A percentile compares a stretch with the other conserved stretches of the same genome.
Evolutionary conservation across 2,797 vertebrate species (phyloP).

Genomic region (Phylloscopus collybita): DNA sequence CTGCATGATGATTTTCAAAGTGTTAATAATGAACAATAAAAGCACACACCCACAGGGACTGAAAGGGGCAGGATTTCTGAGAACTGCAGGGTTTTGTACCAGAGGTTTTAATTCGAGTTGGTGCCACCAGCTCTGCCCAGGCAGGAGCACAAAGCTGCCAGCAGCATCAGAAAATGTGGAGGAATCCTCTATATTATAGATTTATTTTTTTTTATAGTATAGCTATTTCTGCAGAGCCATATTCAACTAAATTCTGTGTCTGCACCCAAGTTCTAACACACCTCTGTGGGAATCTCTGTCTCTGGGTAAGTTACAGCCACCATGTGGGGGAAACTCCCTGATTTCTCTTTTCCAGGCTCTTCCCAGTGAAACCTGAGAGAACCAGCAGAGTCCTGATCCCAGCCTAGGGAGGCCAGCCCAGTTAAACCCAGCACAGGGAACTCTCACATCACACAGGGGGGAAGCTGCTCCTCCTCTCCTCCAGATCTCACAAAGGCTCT

Average conservation of each 20-base stretch:
- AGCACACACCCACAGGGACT: not conserved
- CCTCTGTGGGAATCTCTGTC: not conserved
- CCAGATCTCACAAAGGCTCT: not conserved
- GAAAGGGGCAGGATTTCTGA: conserved; percentile 2
- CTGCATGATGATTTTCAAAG: conserved; percentile 88
- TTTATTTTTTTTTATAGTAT: not conserved
- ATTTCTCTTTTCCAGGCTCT: not conserved
- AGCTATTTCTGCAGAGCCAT: not conserved
- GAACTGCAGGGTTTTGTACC: not conserved
- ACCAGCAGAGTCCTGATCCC: not conserved
- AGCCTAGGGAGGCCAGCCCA: not conserved
- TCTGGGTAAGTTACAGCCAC: not conserved
- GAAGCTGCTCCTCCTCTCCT: not conserved
- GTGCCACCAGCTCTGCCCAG: not conserved
- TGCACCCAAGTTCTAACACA: not conserved
- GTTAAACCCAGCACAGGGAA: not conserved
- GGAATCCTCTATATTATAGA: not conserved
- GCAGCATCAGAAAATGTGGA: not conserved
- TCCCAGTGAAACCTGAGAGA: not conserved
- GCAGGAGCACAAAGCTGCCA: not conserved
- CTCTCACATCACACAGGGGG: not conserved
- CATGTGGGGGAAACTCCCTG: not conserved
- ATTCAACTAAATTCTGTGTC: not conserved
- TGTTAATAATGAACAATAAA: conserved; percentile 77
- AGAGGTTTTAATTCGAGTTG: not conserved